Conservation (phyloP, 2,888 invertebrate species). For the Lepidocyrtinus sp. region DNA sequence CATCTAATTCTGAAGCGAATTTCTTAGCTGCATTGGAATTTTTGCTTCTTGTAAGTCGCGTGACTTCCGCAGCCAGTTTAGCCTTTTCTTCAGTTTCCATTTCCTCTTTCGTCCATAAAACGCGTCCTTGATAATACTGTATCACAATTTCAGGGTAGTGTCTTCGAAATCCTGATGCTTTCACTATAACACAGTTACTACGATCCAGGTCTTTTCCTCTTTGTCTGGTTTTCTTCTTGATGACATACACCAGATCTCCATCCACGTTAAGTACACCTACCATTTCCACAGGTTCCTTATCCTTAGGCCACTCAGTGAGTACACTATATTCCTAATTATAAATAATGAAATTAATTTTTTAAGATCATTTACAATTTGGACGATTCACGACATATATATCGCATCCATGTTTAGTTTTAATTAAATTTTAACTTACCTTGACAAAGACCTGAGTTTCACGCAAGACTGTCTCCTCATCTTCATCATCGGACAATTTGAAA, state of each 20-base stretch:
- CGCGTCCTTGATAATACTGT: conserved; percentile 42
- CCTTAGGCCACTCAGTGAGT: conserved; percentile 36
- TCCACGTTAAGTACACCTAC: conserved; percentile 40
- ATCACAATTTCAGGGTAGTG: conserved; percentile 54
- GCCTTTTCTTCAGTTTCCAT: conserved; percentile 31
- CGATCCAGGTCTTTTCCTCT: background rate
- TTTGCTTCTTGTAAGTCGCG: conserved; percentile 15
- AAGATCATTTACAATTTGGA: background rate
- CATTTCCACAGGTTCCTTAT: conserved; percentile 39
- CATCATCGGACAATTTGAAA: background rate
- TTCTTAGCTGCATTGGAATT: background rate
- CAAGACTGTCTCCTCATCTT: background rate
- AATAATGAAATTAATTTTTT: background rate
- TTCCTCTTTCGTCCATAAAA: conserved; percentile 2
- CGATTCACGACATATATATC: background rate
- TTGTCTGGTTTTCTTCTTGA: conserved; percentile 24
- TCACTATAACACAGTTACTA: conserved; percentile 32
- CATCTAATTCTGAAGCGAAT: conserved; percentile 11
- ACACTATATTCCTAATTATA: conserved; percentile 34
- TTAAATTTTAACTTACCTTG: conserved; percentile 15
- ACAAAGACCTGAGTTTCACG: background rate
- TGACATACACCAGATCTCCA: conserved; percentile 30
- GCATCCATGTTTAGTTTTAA: background rate
- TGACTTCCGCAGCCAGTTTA: conserved; percentile 19
- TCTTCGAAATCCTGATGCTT: conserved; percentile 22